Percentiles rank a stretch among this genome's conserved stretches.
phyloP scores from a whole-genome alignment of 2,888 invertebrate genomes.

The Chalcosyrphus nemorum region DNA sequence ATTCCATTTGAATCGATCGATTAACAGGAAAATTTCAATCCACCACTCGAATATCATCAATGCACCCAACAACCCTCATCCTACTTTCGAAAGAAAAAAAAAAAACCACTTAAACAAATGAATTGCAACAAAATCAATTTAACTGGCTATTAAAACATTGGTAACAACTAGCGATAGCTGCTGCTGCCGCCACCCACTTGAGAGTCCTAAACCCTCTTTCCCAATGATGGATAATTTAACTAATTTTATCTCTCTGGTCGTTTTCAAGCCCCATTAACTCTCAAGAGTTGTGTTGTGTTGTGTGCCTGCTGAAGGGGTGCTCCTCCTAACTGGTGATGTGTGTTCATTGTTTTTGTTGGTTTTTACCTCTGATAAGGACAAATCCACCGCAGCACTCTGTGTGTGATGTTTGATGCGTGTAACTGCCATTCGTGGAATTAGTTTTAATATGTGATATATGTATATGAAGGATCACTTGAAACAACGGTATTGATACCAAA shows the following conservation, averaged over 20 bases:
- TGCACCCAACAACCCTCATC: not conserved
- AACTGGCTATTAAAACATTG: conserved; percentile 50
- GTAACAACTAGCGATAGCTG: conserved; percentile 11
- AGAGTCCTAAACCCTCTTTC: not conserved
- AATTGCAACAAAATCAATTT: conserved; percentile 60
- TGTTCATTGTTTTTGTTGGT: conserved; percentile 29
- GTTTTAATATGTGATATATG: conserved; percentile 43
- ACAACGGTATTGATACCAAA: not conserved
- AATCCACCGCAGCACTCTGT: conserved; percentile 2
- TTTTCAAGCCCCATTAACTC: conserved; percentile 65
- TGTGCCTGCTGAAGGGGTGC: no score
- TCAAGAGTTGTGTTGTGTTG: conserved; percentile 55
- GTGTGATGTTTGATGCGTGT: conserved; percentile 34
- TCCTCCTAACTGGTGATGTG: no score
- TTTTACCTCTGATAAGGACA: conserved; percentile 34
- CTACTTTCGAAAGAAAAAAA: not conserved
- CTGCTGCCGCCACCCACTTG: conserved; percentile 29
- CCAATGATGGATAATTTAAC: conserved; percentile 57
- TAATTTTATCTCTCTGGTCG: conserved; percentile 59
- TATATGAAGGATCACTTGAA: conserved; percentile 66
- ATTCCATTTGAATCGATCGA: conserved; percentile 51
- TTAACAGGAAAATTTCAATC: conserved; percentile 32
- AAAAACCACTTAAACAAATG: conserved; percentile 46
- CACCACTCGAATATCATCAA: not conserved
- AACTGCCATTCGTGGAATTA: conserved; percentile 58